Base-by-base conservation (phyloP, 2,888 invertebrate genomes). In the Platycnemis pennipes region DNA sequence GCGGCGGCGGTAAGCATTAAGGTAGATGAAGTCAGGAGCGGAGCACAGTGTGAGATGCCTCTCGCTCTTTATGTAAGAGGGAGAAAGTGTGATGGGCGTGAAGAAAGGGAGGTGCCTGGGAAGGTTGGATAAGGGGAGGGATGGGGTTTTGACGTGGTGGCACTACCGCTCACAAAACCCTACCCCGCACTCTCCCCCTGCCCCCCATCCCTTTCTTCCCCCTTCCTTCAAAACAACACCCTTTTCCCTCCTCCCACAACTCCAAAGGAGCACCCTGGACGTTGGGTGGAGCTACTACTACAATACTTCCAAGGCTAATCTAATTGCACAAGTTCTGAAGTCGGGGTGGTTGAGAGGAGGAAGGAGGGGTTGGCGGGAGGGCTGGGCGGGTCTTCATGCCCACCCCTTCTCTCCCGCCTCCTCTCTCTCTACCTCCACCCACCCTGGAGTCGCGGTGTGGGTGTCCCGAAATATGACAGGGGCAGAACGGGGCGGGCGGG, bases 311-410 rank as follows among this genome's bases (percentile, higher is more conserved):
- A 91, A 42, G 69, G 91, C 91, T 91, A 91, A 91, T 91, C 91
- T 91, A 91, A 91, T 91, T 91, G 91, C 91, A 91, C 63, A 91
- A 91, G 91, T 91, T 91, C 91, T 91, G 91, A 91, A 45, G 87
- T n/a, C 77, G 77, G 77, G n/a, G 77, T n/a, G n/a, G n/a, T n/a
- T n/a, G 37, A 46, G 46, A 87, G 44, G 22, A 46, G 45, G 44
- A 16, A 37, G 91, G 91, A 44, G 91, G 42, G 77, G n/a, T 26
- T 8, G 53, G 31, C n/a, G 37, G 86, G 42, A 44, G 44, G 42
- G 2, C 13, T n/a, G 87, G 44, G 87, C 26, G 45, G n/a, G 45
- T n/a, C 5, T 37, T 77, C 37, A 2, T n/a, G n/a, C n/a, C n/a
- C n/a, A n/a, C n/a, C n/a, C n/a, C n/a, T n/a, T n/a, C n/a, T 13